Base-by-base conservation (phyloP, 2,888 invertebrate genomes). In the Amphiduros pacificus region DNA sequence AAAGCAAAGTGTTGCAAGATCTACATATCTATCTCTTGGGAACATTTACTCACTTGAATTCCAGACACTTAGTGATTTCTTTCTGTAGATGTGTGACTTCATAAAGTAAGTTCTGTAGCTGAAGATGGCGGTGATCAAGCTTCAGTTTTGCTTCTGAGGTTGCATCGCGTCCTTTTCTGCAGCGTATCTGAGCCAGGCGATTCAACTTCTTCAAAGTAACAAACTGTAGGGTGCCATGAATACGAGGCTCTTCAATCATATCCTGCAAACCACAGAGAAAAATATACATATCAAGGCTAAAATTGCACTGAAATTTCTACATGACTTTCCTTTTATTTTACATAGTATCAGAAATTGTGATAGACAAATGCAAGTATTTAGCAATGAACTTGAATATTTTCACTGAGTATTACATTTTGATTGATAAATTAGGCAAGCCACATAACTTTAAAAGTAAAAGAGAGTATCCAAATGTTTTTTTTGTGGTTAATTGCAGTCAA, bases 21-120 rank as follows among this genome's bases (percentile, higher is more conserved):
- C n/a, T n/a, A n/a, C n/a, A n/a, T n/a, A n/a, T n/a, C n/a, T n/a
- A n/a, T n/a, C n/a, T n/a, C n/a, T n/a, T n/a, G 31, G 54, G 28
- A 32, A 54, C 28, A 20, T 5, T 20, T 6, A 24, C 68, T 79
- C 82, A 89, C 89, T 93, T 95, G 79, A 95, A 96, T 77, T 95
- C 93, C 63, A 94, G 87, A 77, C 96, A 96, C 76, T 94, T 93
- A 24, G 91, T 89, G n/a, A 94, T 93, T 86, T 97, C 96, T 73
- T 93, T 93, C 71, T 93, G 91, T 24, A 97, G 85, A 85, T 97
- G 94, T 78, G 93, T 91, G 9, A 92, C 90, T 86, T 97, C 97
- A 81, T 97, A 97, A 4, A 95, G 84, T 55, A 97, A 86, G 84
- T 97, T 97, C 83, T 97, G 95, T 59, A 95, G 85, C 72, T 93